Conservation (phyloP, 2,888 invertebrate genomes). For the Yponomeuta sedellus region DNA sequence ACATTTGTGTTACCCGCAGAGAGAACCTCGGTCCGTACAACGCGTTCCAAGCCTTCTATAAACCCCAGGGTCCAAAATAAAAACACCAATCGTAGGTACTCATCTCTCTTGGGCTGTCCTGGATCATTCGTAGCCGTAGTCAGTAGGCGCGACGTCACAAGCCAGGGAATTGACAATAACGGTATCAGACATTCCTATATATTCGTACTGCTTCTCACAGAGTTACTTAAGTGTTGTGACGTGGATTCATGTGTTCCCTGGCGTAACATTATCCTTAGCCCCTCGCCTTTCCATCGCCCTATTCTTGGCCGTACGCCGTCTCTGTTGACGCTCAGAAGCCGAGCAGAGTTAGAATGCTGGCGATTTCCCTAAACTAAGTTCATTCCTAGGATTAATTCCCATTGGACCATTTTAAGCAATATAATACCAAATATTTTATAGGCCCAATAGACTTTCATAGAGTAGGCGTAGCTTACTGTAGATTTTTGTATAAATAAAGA, state of each 20-base stretch:
- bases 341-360: neutral
- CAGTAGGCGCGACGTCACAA: conserved; percentile 14
- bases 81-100: conserved; percentile 59
- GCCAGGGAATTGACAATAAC: conserved; percentile 55
- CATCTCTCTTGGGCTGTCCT: conserved; percentile 62
- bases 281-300: too few relatives aligned
- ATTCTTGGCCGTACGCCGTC: too few relatives aligned
- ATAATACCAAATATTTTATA: conserved; percentile 60
- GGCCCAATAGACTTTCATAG: conserved; percentile 55
- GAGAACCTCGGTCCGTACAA: conserved; percentile 18
- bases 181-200: conserved; percentile 8
- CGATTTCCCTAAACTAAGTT: conserved; percentile 28
- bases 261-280: neutral
- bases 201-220: conserved; percentile 5
- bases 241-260: conserved; percentile 4
- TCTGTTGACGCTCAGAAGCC: too few relatives aligned
- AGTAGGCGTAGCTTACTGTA: conserved; percentile 65
- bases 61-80: conserved; percentile 66
- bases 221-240: neutral
- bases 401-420: conserved; percentile 74
- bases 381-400: conserved; percentile 55
- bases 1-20: conserved; percentile 7
- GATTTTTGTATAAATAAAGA: conserved; percentile 49
- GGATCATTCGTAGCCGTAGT: conserved; percentile 37
- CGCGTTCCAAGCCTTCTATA: conserved; percentile 27